Conservation (phyloP, 2,888 invertebrate species). For the Drosophila rellima region DNA sequence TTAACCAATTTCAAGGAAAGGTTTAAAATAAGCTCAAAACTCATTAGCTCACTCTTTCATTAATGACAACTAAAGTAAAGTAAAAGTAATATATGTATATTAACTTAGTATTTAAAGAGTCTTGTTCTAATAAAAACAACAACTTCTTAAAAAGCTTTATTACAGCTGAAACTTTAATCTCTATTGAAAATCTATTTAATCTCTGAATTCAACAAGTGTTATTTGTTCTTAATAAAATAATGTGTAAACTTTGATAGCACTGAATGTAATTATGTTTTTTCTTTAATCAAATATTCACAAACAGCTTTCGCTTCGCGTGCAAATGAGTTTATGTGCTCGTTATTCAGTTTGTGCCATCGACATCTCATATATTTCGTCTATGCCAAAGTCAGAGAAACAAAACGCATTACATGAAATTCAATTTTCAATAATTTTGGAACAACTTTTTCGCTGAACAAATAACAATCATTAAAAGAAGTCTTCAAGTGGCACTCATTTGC, state of each 20-base stretch:
- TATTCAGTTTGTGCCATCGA: background rate
- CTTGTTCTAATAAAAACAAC: too few relatives aligned
- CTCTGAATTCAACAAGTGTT: background rate
- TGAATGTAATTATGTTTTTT: slow-evolving; percentile 2
- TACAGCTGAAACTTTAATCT: background rate
- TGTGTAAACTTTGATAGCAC: background rate
- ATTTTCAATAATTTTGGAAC: slow-evolving; percentile 56
- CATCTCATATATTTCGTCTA: slow-evolving; percentile 36
- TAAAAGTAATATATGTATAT: too few relatives aligned
- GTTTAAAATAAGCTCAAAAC: too few relatives aligned
- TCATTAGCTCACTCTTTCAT: too few relatives aligned
- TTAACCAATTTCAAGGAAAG: too few relatives aligned
- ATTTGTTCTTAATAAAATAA: background rate
- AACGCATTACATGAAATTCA: slow-evolving; percentile 61
- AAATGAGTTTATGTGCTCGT: slow-evolving; percentile 4
- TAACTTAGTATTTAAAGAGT: too few relatives aligned
- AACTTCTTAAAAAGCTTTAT: too few relatives aligned
- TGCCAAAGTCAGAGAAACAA: slow-evolving; percentile 24
- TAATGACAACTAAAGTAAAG: too few relatives aligned
- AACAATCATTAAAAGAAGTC: slow-evolving; percentile 58
- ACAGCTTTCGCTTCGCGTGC: background rate
- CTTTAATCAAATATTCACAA: slow-evolving; percentile 38
- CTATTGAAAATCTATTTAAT: background rate
- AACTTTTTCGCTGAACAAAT: slow-evolving; percentile 58
- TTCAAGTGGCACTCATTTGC: slow-evolving; percentile 64